Evolutionary conservation across 2,113 vertebrate species (phyloP).

Genomic region (Myxocyprinus asiaticus): DNA sequence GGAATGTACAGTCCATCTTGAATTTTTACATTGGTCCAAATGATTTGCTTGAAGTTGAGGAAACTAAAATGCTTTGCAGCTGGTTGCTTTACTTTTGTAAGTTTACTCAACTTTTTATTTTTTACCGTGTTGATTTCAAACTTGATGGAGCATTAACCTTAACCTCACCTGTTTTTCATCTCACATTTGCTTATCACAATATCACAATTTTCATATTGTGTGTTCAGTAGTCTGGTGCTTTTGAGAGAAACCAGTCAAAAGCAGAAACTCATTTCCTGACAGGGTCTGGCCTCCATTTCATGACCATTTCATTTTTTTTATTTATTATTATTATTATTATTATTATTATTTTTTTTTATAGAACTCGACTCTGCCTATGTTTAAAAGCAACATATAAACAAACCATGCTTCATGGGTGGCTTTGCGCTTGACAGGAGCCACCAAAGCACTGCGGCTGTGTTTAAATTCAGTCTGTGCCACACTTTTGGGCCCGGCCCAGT

Average conservation of each 20-base stretch:
- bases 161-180: too few species aligned
- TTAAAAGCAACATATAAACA: constrained; percentile 41
- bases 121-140: neutral
- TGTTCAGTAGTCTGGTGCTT: neutral
- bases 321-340: too few species aligned
- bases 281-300: constrained; percentile 37
- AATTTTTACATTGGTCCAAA: too few species aligned
- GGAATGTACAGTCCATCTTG: too few species aligned
- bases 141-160: too few species aligned
- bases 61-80: neutral
- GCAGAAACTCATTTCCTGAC: constrained; percentile 17
- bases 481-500: neutral
- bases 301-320: too few species aligned
- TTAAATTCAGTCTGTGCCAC: neutral
- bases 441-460: neutral
- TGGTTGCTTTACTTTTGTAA: neutral
- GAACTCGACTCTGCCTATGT: neutral
- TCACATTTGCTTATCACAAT: neutral
- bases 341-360: too few species aligned
- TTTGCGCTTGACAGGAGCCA: constrained; percentile 32
- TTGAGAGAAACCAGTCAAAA: neutral
- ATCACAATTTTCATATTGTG: constrained; percentile 4
- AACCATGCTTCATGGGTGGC: constrained; percentile 61
- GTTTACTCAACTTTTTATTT: neutral
- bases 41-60: too few species aligned